A percentile compares a stretch with the other conserved stretches of the same genome.
Evolutionary conservation across 2,797 vertebrate genomes (phyloP).

Genomic region (Aratinga solstitialis): DNA sequence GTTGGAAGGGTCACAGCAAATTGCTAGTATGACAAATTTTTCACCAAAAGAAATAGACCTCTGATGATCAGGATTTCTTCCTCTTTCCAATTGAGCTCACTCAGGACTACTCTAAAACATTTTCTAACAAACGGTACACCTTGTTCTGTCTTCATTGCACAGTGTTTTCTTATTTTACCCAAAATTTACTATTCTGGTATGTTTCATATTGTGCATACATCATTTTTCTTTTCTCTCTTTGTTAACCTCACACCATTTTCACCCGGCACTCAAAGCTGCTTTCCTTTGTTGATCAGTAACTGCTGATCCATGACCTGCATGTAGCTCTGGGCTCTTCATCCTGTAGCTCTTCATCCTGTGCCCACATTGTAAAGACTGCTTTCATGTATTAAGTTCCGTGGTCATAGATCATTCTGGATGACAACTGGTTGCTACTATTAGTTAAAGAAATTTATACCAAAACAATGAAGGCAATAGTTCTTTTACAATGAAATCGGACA

Average conservation of each 20-base stretch:
- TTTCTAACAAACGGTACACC: background rate
- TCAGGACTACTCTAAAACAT: background rate
- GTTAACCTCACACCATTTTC: background rate
- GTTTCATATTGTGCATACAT: background rate
- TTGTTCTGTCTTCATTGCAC: background rate
- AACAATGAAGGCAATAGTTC: background rate
- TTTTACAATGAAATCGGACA: background rate
- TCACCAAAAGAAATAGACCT: background rate
- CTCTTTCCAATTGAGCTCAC: background rate
- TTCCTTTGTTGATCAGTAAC: background rate
- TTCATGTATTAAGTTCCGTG: background rate
- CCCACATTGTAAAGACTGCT: background rate
- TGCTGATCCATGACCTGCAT: background rate
- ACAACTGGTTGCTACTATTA: background rate
- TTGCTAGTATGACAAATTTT: background rate
- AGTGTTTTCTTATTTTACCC: background rate
- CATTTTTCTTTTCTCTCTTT: background rate
- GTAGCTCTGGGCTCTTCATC: background rate
- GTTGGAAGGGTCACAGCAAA: background rate
- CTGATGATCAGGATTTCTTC: background rate
- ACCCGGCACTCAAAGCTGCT: rapidly evolving
- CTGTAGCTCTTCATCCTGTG: background rate
- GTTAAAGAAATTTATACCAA: background rate
- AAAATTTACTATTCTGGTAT: background rate
- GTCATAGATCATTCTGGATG: background rate